Percentiles rank a stretch among this genome's conserved stretches.
phyloP scores from a whole-genome alignment of 2,797 vertebrate species.

The Eutrigla gurnardus region DNA sequence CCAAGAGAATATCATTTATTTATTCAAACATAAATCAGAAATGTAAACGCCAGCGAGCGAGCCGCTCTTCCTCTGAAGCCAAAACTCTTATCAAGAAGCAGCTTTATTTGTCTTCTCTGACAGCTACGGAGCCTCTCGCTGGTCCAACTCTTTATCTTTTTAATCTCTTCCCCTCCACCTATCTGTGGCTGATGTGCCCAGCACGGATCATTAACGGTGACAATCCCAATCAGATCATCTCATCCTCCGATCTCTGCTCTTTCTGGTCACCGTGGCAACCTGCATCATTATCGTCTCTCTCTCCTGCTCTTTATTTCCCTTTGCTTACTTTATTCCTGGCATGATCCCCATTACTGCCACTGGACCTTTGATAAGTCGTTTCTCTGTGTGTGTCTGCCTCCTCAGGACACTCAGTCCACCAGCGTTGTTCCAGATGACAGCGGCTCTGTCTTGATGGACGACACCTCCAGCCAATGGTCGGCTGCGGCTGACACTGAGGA shows the following conservation, averaged over 20 bases:
- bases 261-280: slow-evolving; percentile 81
- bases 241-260: slow-evolving; percentile 75
- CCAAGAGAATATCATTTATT: slow-evolving; percentile 17
- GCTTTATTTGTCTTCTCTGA: slow-evolving; percentile 29
- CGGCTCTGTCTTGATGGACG: slow-evolving; percentile 81
- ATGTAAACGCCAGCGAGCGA: background rate
- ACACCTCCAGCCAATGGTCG: slow-evolving; percentile 85
- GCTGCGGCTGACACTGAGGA: slow-evolving; percentile 86
- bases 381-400: slow-evolving; percentile 36
- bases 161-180: slow-evolving; percentile 43
- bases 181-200: slow-evolving; percentile 42
- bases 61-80: slow-evolving; percentile 11
- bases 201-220: slow-evolving; percentile 61
- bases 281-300: slow-evolving; percentile 71
- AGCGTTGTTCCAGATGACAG: slow-evolving; percentile 80
- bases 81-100: slow-evolving; percentile 33
- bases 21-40: slow-evolving; percentile 31
- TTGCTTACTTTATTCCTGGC: slow-evolving; percentile 51
- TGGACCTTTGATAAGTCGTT: slow-evolving; percentile 57
- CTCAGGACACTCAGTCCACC: slow-evolving; percentile 79
- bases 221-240: slow-evolving; percentile 72
- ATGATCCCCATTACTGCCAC: slow-evolving; percentile 43
- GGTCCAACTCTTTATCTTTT: slow-evolving; percentile 30
- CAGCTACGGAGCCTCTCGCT: slow-evolving; percentile 11
- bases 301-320: slow-evolving; percentile 55